phyloP scores from a whole-genome alignment of 2,797 vertebrate species.

The Cercopithecus petaurista region DNA sequence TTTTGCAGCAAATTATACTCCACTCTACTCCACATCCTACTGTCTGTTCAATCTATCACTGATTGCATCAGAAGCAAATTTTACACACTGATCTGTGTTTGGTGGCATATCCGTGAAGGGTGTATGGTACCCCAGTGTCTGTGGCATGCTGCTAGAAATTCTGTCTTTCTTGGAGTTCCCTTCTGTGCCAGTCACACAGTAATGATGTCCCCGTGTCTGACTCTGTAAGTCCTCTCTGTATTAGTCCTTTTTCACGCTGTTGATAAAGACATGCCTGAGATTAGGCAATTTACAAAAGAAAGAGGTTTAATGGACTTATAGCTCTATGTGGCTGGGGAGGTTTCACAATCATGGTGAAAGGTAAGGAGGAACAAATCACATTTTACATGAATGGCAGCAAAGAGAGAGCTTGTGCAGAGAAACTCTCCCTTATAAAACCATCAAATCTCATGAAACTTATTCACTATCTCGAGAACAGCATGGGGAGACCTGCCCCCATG shows the following conservation, averaged over 20 bases:
- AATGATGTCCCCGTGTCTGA: neutral
- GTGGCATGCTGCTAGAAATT: neutral
- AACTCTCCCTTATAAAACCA: neutral
- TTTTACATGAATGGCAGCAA: neutral
- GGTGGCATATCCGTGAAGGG: neutral
- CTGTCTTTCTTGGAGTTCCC: neutral
- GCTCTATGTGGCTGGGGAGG: neutral
- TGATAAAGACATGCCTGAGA: neutral
- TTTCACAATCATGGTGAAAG: neutral
- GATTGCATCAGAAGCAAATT: neutral
- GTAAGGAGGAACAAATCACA: neutral
- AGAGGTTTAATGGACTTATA: neutral
- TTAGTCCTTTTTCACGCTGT: neutral
- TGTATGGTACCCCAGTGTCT: neutral
- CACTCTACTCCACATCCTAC: neutral
- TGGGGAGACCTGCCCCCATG: neutral
- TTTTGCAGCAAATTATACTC: neutral
- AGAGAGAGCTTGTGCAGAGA: neutral
- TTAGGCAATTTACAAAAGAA: neutral
- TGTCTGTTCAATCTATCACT: rapidly evolving
- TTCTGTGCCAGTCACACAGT: neutral
- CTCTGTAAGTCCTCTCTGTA: neutral
- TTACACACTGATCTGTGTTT: neutral
- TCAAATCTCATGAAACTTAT: neutral
- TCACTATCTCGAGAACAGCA: neutral